These are phyloP conservation scores for Encarsia formosa DNA, from an alignment of 2,888 invertebrate species.

Conservation along the genomic window DNA sequence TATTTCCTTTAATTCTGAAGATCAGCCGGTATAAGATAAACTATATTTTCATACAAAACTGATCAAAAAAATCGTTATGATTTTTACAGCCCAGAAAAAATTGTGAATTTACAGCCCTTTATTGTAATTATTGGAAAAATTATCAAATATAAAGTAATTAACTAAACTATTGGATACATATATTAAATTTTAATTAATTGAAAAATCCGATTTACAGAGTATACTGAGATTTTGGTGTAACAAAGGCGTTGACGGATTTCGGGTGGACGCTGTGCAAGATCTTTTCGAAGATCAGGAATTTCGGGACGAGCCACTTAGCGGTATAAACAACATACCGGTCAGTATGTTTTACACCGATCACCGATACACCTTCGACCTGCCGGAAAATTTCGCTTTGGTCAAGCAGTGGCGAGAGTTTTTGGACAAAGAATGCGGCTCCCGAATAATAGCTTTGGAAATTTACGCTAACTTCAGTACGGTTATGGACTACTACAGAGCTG, in stretches of 20 bases:
- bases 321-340: conserved; percentile 50
- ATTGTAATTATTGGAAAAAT: too few species aligned
- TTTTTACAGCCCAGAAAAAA: too few species aligned
- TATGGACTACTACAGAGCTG: conserved; percentile 60
- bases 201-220: too few species aligned
- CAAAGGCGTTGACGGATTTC: conserved; percentile 72
- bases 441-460: conserved; percentile 58
- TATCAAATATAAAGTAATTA: too few species aligned
- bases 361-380: conserved; percentile 60
- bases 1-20: too few species aligned
- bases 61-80: too few species aligned
- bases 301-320: conserved; percentile 56
- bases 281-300: conserved; percentile 50
- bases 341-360: conserved; percentile 58
- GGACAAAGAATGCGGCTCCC: conserved; percentile 53
- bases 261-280: conserved; percentile 64
- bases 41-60: too few species aligned
- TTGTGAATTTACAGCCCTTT: too few species aligned
- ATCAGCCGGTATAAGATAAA: too few species aligned
- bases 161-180: too few species aligned
- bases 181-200: too few species aligned
- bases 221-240: conserved; percentile 71
- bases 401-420: conserved; percentile 57
- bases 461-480: conserved; percentile 57
- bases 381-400: conserved; percentile 58